These are phyloP conservation scores for Hydropsyche betteni DNA, from an alignment of 2,888 invertebrate species.

Conservation along the genomic window DNA sequence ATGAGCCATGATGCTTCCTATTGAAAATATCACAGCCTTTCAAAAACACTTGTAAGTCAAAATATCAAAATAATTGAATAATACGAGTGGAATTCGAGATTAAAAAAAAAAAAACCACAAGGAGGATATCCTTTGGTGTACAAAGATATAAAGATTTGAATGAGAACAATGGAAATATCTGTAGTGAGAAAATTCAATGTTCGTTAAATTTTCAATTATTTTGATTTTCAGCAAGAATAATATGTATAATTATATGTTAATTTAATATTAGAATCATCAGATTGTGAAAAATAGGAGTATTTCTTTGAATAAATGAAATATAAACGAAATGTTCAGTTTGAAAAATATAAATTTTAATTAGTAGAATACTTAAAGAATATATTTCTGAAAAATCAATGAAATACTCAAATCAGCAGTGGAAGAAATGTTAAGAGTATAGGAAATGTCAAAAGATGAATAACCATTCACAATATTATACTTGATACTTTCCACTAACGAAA, in stretches of 20 bases:
- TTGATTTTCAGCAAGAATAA: constrained; percentile 7
- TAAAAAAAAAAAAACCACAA: constrained; percentile 3
- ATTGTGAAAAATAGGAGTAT: constrained; percentile 18
- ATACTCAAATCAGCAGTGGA: constrained; percentile 25
- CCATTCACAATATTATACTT: too few species aligned
- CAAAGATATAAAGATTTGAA: too few species aligned
- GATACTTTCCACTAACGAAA: too few species aligned
- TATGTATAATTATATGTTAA: constrained; percentile 10
- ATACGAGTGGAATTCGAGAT: neutral
- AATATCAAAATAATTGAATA: constrained; percentile 21
- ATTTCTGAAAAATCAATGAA: neutral
- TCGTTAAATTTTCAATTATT: neutral
- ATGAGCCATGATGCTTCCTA: constrained; percentile 32
- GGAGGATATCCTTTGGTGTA: too few species aligned
- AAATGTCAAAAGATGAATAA: too few species aligned
- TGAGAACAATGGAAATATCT: too few species aligned
- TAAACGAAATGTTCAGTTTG: too few species aligned
- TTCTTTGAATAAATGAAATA: neutral
- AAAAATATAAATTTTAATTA: too few species aligned
- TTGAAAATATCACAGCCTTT: constrained; percentile 33
- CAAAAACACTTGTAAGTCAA: constrained; percentile 17
- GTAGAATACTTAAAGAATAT: neutral
- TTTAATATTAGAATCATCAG: constrained; percentile 26
- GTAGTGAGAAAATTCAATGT: too few species aligned
- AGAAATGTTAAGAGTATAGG: neutral